Percentiles rank a stretch among this genome's conserved stretches.
Conservation (phyloP, 2,797 vertebrate genomes). For the Cottoperca gobio region DNA sequence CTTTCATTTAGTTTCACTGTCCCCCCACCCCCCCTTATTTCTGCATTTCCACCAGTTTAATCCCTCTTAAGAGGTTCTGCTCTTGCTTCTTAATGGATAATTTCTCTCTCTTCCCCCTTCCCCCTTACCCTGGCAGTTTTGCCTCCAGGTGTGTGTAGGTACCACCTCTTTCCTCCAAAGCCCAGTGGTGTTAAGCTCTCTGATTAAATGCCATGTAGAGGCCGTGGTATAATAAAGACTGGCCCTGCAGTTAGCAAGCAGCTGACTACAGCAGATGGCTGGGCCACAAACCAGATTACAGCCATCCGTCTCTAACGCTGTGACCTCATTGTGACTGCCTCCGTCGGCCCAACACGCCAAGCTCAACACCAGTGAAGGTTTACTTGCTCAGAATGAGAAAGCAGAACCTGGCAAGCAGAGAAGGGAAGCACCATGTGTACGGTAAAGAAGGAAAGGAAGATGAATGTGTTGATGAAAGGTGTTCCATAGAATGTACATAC, state of each 20-base stretch:
- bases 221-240: slow-evolving; percentile 65
- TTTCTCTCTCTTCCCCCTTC: slow-evolving; percentile 25
- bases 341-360: slow-evolving; percentile 41
- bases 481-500: slow-evolving; percentile 6
- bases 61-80: slow-evolving; percentile 15
- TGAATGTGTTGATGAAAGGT: slow-evolving; percentile 4
- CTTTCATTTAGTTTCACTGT: slow-evolving; percentile 15
- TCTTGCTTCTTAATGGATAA: slow-evolving; percentile 39
- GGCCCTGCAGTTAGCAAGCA: slow-evolving; percentile 76
- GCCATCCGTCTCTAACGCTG: slow-evolving; percentile 79
- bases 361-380: slow-evolving; percentile 49
- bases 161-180: slow-evolving; percentile 31
- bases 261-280: slow-evolving; percentile 86
- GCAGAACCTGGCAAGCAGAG: slow-evolving; percentile 21
- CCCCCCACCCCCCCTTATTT: background rate
- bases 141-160: slow-evolving; percentile 54
- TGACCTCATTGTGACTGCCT: slow-evolving; percentile 80
- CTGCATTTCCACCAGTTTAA: slow-evolving; percentile 37
- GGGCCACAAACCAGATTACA: slow-evolving; percentile 82
- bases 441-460: background rate
- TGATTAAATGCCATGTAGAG: slow-evolving; percentile 74
- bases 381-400: slow-evolving; percentile 65
- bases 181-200: slow-evolving; percentile 56
- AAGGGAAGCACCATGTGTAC: background rate
- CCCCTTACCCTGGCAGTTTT: slow-evolving; percentile 11